Conservation (phyloP, 2,113 vertebrate species). For the Myotis lucifugus region DNA sequence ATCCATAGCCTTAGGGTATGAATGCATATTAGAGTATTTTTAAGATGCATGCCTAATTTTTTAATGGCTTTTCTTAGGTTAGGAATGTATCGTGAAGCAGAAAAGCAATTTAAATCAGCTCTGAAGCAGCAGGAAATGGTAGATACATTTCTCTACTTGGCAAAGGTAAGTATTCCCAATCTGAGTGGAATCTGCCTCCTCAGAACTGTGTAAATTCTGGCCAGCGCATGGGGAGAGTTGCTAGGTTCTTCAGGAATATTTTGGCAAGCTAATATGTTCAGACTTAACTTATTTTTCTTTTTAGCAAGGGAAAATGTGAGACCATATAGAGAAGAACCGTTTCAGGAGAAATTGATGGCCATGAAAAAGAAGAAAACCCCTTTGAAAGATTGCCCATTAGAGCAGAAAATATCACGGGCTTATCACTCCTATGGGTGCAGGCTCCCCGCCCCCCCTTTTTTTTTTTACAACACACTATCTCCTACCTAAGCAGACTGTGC, state of each 20-base stretch:
- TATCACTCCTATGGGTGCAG: background rate
- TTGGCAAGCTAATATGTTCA: slow-evolving; percentile 27
- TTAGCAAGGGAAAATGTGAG: slow-evolving; percentile 20
- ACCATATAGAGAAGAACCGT: background rate
- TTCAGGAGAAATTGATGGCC: background rate
- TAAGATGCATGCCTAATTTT: slow-evolving; percentile 58
- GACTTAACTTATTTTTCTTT: slow-evolving; percentile 30
- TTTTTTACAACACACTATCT: background rate
- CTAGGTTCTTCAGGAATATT: slow-evolving; percentile 57
- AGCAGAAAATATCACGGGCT: background rate
- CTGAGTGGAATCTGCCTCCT: slow-evolving; percentile 62
- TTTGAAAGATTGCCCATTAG: background rate
- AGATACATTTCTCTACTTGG: slow-evolving; percentile 95
- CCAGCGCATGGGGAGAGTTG: background rate
- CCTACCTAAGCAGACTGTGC: background rate
- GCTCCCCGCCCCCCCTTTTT: background rate
- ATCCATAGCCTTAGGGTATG: background rate
- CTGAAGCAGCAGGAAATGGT: slow-evolving; percentile 96
- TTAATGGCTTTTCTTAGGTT: slow-evolving; percentile 81
- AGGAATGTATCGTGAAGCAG: slow-evolving; percentile 96
- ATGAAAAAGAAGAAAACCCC: too few relatives aligned
- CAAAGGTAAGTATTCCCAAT: slow-evolving; percentile 89
- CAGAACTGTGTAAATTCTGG: slow-evolving; percentile 58
- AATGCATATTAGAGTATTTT: slow-evolving; percentile 38
- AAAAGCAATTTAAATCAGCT: slow-evolving; percentile 97